Evolutionary conservation across 2,888 invertebrate genomes (phyloP), one percentile per base, ranked within the genome.

Genomic region (Phrixothrix hirtus): DNA sequence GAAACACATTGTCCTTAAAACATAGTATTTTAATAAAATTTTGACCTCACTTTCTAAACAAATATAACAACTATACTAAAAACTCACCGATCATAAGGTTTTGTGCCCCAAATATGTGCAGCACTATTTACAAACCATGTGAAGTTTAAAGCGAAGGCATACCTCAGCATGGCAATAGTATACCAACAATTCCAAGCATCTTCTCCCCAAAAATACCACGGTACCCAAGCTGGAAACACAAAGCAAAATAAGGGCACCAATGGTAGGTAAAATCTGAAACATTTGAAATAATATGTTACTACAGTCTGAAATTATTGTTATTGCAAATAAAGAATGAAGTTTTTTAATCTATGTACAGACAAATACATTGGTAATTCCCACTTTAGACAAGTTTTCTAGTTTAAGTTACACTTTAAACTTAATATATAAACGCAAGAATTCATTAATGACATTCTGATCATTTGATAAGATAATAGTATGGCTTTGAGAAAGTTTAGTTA

Each of bases 61-160:
- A n/a, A n/a, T n/a, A n/a, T n/a, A n/a, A n/a, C n/a, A n/a, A n/a
- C n/a, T n/a, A n/a, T n/a, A n/a, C n/a, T n/a, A n/a, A n/a, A n/a
- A n/a, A 77, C 83, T 82, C 73, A 87, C 86, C 83, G 83, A 74
- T 97, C 95, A 73, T 91, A 96, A 1, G 96, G 95, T 68, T 84
- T 87, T 73, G 83, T 88, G 60, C 96, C 96, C 84, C 89, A 95
- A 64, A 92, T 87, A 72, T 95, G 95, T 0, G 95, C 95, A 0
- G 91, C 92, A 53, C 92, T 93, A 78, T 96, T 96, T 11, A 96
- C 93, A 51, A 92, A 78, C 95, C 95, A 96, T 0, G 95, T 96
- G 65, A 85, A 81, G 73, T 97, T 88, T 32, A 96, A 80, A 0
- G 87, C 82, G 3, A 88, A 34, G 2, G 86, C 84, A 76, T 94